Evolutionary conservation across 2,888 invertebrate species (phyloP).

Genomic region (Hemicrepidius hirtus): DNA sequence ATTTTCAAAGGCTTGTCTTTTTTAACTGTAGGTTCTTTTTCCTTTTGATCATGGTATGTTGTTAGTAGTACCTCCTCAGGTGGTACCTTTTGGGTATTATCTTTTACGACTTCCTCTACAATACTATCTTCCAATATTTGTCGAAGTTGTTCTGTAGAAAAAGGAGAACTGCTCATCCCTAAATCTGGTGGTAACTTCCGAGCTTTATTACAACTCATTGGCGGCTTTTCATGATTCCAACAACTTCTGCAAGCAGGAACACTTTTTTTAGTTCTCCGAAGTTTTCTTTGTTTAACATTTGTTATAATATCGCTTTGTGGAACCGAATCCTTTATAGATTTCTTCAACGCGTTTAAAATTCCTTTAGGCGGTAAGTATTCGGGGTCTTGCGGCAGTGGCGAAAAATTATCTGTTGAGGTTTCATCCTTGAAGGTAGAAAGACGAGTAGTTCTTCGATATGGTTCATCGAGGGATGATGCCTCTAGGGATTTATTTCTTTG

Average conservation of each 20-base stretch:
- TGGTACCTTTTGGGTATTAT: neutral
- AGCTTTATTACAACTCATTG: constrained; percentile 14
- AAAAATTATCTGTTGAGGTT: neutral
- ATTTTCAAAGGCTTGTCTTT: neutral
- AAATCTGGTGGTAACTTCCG: neutral
- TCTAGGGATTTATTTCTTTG: neutral
- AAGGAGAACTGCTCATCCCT: neutral
- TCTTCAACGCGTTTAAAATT: neutral
- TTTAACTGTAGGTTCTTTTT: neutral
- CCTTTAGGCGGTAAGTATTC: constrained; percentile 6
- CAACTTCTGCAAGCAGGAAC: neutral
- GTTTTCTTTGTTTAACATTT: constrained; percentile 6
- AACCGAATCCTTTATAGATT: neutral
- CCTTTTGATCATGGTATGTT: neutral
- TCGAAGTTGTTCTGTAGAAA: constrained; percentile 12
- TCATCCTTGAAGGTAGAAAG: neutral
- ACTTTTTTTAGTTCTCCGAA: neutral
- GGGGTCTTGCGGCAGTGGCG: neutral
- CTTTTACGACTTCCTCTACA: neutral
- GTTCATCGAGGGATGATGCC: neutral
- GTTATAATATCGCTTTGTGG: constrained; percentile 3
- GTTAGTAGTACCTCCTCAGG: too few species aligned
- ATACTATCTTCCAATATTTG: constrained; percentile 9
- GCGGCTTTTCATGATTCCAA: neutral
- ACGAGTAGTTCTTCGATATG: neutral